phyloP scores from a whole-genome alignment of 2,113 vertebrate species.

The Manacus vitellinus region DNA sequence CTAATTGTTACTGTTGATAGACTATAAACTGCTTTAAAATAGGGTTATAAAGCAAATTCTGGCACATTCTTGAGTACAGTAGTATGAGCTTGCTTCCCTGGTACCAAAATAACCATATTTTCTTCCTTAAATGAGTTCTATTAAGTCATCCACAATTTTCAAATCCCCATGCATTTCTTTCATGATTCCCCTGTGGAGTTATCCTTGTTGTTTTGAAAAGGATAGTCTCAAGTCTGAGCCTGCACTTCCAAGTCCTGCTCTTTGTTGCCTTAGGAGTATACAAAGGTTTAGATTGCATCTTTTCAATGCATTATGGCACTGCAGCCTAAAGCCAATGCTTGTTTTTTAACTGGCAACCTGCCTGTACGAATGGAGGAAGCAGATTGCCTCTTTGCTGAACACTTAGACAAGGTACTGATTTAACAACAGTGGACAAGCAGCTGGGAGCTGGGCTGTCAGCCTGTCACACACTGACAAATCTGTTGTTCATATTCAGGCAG shows the following conservation, averaged over 20 bases:
- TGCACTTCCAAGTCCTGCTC: conserved; percentile 57
- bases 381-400: conserved; percentile 84
- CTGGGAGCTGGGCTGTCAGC: conserved; percentile 93
- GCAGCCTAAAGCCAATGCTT: conserved; percentile 78
- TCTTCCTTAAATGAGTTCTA: background rate
- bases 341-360: conserved; percentile 80
- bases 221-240: conserved; percentile 59
- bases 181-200: conserved; percentile 47
- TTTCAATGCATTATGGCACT: conserved; percentile 77
- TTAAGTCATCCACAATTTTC: conserved; percentile 5
- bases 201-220: conserved; percentile 64
- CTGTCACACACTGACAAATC: conserved; percentile 96
- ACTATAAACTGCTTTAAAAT: background rate
- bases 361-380: conserved; percentile 77
- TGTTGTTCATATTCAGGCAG: conserved; percentile 92
- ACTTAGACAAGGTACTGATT: conserved; percentile 85
- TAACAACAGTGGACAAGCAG: conserved; percentile 96
- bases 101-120: background rate
- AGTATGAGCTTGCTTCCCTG: background rate
- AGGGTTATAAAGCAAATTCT: background rate
- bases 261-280: conserved; percentile 67
- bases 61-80: background rate
- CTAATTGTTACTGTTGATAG: conserved; percentile 1
- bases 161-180: conserved; percentile 37
- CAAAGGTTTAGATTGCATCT: conserved; percentile 72